Evolutionary conservation across 2,888 invertebrate genomes (phyloP).

Genomic region (Pseudococcus jackbeardsleyi): DNA sequence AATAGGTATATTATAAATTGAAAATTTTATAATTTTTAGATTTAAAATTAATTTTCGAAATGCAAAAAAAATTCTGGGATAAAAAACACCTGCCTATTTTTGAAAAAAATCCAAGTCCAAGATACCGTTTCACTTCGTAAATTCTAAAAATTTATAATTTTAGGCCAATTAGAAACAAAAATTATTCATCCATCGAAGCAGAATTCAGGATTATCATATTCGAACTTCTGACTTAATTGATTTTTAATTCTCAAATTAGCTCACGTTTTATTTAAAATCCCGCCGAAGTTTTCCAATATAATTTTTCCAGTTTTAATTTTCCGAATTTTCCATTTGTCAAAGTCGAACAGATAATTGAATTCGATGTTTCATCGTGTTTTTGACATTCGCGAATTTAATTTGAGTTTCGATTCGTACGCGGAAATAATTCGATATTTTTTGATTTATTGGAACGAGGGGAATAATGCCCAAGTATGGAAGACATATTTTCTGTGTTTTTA

Average conservation of each 20-base stretch:
- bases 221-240: background rate
- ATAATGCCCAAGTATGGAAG: background rate
- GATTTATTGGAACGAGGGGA: background rate
- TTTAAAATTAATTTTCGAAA: too few species aligned
- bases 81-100: too few species aligned
- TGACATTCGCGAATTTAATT: background rate
- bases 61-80: too few species aligned
- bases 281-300: background rate
- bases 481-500: too few species aligned
- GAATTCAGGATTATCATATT: background rate
- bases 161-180: background rate
- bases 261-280: background rate
- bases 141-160: background rate
- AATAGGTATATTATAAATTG: too few species aligned
- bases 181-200: background rate
- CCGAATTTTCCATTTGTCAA: slow-evolving; percentile 5
- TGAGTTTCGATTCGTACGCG: background rate
- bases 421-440: background rate
- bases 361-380: background rate
- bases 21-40: too few species aligned
- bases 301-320: slow-evolving; percentile 20
- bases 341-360: background rate
- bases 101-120: too few species aligned
- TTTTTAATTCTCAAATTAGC: background rate
- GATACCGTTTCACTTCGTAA: too few species aligned